phyloP scores from a whole-genome alignment of 35 echinoderm and acorn worm species.

The Holothuria glaberrima region DNA sequence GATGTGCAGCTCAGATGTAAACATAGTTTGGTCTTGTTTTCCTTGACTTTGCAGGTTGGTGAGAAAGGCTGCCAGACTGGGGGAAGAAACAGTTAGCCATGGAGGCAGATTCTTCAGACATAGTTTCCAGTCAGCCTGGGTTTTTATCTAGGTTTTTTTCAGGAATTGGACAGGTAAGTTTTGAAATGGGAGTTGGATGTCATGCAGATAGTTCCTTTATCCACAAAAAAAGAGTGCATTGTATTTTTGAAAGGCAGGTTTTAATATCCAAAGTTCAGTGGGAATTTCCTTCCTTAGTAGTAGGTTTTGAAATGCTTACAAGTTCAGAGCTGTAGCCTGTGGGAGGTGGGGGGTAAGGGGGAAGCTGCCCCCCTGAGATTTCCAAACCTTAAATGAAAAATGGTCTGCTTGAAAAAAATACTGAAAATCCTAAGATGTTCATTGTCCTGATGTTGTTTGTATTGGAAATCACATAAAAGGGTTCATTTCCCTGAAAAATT shows the following conservation, averaged over 20 bases:
- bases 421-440: too few species aligned
- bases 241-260: not conserved
- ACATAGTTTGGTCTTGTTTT: not conserved
- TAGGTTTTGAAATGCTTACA: not conserved
- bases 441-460: too few species aligned
- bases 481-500: too few species aligned
- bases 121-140: conserved; percentile 17
- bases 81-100: not conserved
- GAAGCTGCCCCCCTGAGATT: too few species aligned
- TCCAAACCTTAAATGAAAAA: too few species aligned
- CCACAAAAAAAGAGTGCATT: not conserved
- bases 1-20: not conserved
- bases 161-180: conserved; percentile 30
- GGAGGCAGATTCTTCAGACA: conserved; percentile 33
- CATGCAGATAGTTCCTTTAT: not conserved
- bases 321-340: too few species aligned
- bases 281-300: not conserved
- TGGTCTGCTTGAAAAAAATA: too few species aligned
- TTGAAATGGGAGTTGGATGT: too few species aligned
- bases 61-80: not conserved
- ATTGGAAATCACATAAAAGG: too few species aligned
- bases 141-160: conserved; percentile 40
- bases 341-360: too few species aligned
- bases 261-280: not conserved
- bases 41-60: not conserved